Evolutionary conservation across 2,888 invertebrate species (phyloP), one percentile per base, ranked within the genome.

Genomic region (Dicyrtoma fusca): DNA sequence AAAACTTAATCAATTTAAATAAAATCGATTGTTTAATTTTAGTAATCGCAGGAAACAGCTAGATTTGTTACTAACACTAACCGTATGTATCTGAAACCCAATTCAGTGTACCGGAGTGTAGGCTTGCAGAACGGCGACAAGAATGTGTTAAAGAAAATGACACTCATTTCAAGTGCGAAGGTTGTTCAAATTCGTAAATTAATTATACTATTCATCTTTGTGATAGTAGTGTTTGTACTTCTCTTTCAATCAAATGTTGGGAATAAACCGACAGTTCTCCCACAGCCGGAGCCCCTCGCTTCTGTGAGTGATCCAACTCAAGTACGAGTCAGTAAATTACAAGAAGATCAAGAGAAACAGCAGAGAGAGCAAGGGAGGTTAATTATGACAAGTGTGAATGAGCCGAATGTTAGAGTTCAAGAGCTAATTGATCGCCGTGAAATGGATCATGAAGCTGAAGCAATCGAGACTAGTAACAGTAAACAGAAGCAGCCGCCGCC

Each of bases 161-260:
- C 34, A 26, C 34, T 13, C 14, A 17, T 66, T 5, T 51, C 53
- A 26, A 51, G 65, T 19, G 49, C 14, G 14, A 66, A 66, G 14
- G 53, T 55, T 21, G 17, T 53, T 26, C 26, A 66, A n/a, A 21
- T 45, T 17, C 53, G 66, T n/a, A 66, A 66, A 42, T 21, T 51
- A 34, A 19, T 19, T 10, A n/a, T 55, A 8, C 26, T 53, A 11
- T 17, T 66, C n/a, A 19, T 51, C n/a, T 26, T 53, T 42, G 34
- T 53, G 6, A 42, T 66, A 1, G 55, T 53, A 19, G 13, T 66
- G 53, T 66, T 25, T 19, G 11, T 66, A 8, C 10, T 66, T 6
- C 14, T 44, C 13, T 19, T 61, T 10, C 61, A 61, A 13, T 44
- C 61, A 23, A 25, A 34, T 44, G 44, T 11, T 55, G 17, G 17